These are phyloP conservation scores for Glyptemys insculpta DNA, from an alignment of 2,797 vertebrate species.

Conservation along the genomic window DNA sequence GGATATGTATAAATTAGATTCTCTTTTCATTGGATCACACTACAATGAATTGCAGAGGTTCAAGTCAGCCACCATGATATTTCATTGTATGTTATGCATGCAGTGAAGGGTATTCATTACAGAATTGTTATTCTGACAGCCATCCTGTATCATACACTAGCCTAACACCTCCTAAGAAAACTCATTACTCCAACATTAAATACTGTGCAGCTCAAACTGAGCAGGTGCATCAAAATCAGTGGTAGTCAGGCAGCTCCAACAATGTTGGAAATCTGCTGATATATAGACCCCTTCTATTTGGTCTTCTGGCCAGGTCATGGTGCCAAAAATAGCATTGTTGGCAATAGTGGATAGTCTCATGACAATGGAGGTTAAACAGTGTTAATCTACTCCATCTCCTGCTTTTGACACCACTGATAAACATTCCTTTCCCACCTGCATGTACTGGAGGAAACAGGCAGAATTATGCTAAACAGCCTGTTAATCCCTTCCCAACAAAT, in stretches of 20 bases:
- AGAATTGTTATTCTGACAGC: slow-evolving; percentile 28
- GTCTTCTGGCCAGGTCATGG: background rate
- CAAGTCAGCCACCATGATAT: slow-evolving; percentile 1
- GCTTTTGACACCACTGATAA: background rate
- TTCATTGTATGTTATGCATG: slow-evolving; percentile 1
- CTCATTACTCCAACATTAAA: too few species aligned
- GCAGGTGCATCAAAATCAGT: background rate
- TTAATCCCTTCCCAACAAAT: background rate
- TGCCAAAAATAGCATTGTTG: background rate
- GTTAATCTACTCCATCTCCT: background rate
- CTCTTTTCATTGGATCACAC: background rate
- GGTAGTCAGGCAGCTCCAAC: slow-evolving; percentile 1
- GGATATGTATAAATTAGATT: background rate
- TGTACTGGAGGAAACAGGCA: background rate
- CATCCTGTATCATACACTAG: slow-evolving; percentile 14
- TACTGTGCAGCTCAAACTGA: background rate
- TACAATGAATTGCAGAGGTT: background rate
- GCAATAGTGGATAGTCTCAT: background rate
- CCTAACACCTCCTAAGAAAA: slow-evolving; percentile 1
- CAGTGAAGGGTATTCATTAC: slow-evolving; percentile 36
- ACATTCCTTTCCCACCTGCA: background rate
- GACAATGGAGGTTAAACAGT: background rate
- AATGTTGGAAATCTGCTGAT: background rate
- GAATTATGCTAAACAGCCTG: background rate
- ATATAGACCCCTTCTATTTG: background rate